A percentile compares a stretch with the other conserved stretches of the same genome.
Conservation (phyloP, 2,113 vertebrate genomes). For the Ceyx cyanopectus region DNA sequence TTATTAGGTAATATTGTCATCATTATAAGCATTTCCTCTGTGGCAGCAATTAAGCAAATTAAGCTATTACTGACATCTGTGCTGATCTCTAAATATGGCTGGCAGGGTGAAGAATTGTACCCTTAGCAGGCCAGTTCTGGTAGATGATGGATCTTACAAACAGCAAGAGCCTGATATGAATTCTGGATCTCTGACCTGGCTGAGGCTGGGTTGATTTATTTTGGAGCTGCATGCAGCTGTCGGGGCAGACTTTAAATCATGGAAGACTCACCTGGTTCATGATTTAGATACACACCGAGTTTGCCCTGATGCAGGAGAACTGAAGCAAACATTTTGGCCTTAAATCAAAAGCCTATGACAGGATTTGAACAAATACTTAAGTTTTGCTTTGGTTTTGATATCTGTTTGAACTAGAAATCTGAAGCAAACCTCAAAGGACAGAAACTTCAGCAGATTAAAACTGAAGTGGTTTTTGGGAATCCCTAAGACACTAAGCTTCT, state of each 20-base stretch:
- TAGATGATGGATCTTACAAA: background rate
- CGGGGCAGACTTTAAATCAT: background rate
- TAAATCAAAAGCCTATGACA: background rate
- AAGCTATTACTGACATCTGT: constrained; percentile 40
- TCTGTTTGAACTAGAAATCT: constrained; percentile 42
- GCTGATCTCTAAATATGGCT: background rate
- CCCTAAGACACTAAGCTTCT: background rate
- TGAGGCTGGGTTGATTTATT: background rate
- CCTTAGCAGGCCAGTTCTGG: background rate
- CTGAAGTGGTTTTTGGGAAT: constrained; percentile 7
- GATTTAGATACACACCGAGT: background rate
- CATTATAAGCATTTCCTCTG: background rate
- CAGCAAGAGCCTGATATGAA: background rate
- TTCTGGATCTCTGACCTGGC: background rate
- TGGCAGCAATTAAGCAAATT: constrained; percentile 36
- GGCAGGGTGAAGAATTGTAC: background rate
- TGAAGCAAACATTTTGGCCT: background rate
- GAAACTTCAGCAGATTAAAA: constrained; percentile 3
- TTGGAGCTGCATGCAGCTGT: background rate
- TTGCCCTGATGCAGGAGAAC: background rate
- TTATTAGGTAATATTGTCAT: constrained; percentile 14
- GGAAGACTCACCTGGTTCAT: background rate
- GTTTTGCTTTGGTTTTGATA: constrained; percentile 30
- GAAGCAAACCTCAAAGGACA: constrained; percentile 27
- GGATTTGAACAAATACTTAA: background rate